Evolutionary conservation across 2,888 invertebrate species (phyloP), one percentile per base, ranked within the genome.

Genomic region (Rhaphigaster nebulosa): DNA sequence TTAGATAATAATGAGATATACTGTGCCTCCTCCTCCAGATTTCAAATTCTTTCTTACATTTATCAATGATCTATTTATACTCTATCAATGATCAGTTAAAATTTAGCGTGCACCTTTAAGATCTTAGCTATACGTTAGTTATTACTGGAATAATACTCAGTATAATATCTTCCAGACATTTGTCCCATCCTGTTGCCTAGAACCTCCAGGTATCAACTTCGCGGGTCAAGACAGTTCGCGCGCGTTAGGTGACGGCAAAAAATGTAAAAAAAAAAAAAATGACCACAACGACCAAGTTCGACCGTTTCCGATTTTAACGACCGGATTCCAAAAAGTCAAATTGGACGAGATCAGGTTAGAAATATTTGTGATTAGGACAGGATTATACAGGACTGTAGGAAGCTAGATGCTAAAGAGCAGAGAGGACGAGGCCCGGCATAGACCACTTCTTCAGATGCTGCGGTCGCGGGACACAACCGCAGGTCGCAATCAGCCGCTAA

Each of bases 361-460:
- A 76, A 76, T 29, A 65, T 76, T 76, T 18, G 70, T 76, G 34
- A 76, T 76, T 76, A 76, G 70, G 23, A 20, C 12, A 76, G 70
- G 34, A 76, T 76, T 76, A 76, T 38, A 76, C 70, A 76, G 70
- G 70, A 76, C 20, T 8, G 12, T 20, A 34, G 70, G 70, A 76
- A 38, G 38, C 6, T 23, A 8, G 84, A 84, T 38, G 34, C n/a
- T 84, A 50, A 45, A 18, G 45, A 26, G 84, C 23, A 80, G 41
- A 12, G 23, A 13, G 80, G 41, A 80, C 15, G 26, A 13, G 84
- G 45, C 26, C 84, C 45, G 45, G 45, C 84, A 84, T 84, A 84
- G 84, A n/a, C 84, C 84, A 84, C 84, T 84, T 84, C 84, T 84
- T 84, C 84, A 84, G 84, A n/a, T 4, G 45, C 15, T 84, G 84